These are phyloP conservation scores for Drosophila kambysellisi DNA, from an alignment of 2,888 invertebrate species.

Conservation along the genomic window DNA sequence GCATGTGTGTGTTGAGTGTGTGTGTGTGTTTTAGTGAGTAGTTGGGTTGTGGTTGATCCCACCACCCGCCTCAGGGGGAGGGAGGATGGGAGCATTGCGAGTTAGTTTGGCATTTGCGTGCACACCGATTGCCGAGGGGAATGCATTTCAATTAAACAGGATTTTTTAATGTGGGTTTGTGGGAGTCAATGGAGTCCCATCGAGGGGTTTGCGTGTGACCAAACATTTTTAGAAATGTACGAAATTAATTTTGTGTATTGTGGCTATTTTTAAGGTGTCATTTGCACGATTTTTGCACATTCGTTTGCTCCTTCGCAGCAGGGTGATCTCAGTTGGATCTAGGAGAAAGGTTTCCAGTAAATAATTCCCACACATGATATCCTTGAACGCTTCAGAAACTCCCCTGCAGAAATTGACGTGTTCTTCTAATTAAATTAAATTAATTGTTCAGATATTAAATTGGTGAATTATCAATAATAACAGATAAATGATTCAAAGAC, in stretches of 20 bases:
- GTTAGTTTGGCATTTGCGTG: slow-evolving; percentile 65
- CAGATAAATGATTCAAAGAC: not conserved
- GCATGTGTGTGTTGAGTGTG: slow-evolving; percentile 7
- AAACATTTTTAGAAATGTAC: slow-evolving; percentile 48
- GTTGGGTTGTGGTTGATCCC: slow-evolving; percentile 30
- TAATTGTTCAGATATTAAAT: not conserved
- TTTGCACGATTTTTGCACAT: slow-evolving; percentile 15
- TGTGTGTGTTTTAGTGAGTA: slow-evolving; percentile 18
- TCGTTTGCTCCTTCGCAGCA: slow-evolving; percentile 6
- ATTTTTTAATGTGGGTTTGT: slow-evolving; percentile 65
- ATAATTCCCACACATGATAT: not conserved
- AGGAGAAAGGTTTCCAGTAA: not conserved
- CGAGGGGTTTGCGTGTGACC: not conserved
- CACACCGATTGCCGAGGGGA: slow-evolving; percentile 67
- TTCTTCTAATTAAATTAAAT: not conserved
- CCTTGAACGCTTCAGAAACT: not conserved
- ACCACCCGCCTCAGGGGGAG: slow-evolving; percentile 5
- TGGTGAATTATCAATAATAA: not conserved
- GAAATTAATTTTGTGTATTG: slow-evolving; percentile 62
- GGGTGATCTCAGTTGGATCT: slow-evolving; percentile 2
- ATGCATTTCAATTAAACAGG: slow-evolving; percentile 75
- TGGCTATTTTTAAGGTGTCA: slow-evolving; percentile 26
- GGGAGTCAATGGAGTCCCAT: slow-evolving; percentile 9
- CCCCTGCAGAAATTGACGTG: not conserved
- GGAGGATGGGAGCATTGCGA: slow-evolving; percentile 28